Evolutionary conservation across 2,797 vertebrate species (phyloP), one percentile per base, ranked within the genome.

Genomic region (Silurus lanzhouensis): DNA sequence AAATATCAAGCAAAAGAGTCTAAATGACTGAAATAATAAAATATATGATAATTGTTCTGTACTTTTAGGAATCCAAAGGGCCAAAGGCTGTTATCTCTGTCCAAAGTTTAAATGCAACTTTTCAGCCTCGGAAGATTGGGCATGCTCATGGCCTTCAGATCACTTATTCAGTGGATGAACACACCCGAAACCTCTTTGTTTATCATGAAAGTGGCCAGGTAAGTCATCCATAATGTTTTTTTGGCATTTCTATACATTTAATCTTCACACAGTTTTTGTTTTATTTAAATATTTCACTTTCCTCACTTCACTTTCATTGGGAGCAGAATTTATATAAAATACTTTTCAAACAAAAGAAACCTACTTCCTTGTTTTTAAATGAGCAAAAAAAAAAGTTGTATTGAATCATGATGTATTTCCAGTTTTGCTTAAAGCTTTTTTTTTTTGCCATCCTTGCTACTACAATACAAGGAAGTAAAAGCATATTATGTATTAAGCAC

Each of bases 201-300:
- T 98, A 97, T 83, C 97, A 98, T 0, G 95, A 98, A 75, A 95
- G 46, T 17, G 92, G 96, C 84, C 93, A 96, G 96, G 98, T 99
- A 83, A 38, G 17, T 44, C 75, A 81, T 31, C 1, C 20, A 6
- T 63, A 15, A 44, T 5, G 5, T 14, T 61, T 5, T 4, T 22
- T 79, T 46, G 31, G 38, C 1, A 0, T 80, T 64, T n/a, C 22
- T n/a, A 10, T 2, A 17, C 13, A 44, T 15, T 15, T 38, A 13
- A 14, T 25, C 15, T 44, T 1, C 13, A 20, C 31, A 12, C 9
- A 31, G 0, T 27, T 0, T 27, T 22, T 58, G 25, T 19, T 77
- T 60, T 38, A 60, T n/a, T 22, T 22, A 61, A 44, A 14, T 63
- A 44, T 61, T 38, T 27, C 27, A 27, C 27, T 27, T 19, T 44